Conservation (phyloP, 2,888 invertebrate genomes). For the Rhogogaster chlorosoma region DNA sequence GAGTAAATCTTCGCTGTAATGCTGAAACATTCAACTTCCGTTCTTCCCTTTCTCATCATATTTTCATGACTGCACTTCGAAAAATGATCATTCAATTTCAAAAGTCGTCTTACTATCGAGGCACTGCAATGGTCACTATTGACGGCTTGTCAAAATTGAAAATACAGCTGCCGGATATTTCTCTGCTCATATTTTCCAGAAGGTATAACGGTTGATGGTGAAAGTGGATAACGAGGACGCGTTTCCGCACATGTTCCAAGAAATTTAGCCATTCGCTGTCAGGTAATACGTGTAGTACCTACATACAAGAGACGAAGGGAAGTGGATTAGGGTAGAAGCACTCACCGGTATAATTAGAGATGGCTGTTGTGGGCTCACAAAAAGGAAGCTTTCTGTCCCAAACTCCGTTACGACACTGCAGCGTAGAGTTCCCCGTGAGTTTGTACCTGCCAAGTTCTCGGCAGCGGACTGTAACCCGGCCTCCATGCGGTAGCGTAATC, state of each 20-base stretch:
- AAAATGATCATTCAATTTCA: neutral
- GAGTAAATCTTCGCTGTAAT: neutral
- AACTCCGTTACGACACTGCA: conserved; percentile 90
- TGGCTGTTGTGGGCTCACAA: conserved; percentile 91
- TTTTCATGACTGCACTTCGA: neutral
- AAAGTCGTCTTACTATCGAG: neutral
- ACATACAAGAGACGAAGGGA: neutral
- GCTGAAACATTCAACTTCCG: neutral
- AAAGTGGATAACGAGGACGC: neutral
- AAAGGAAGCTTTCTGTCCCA: conserved; percentile 90
- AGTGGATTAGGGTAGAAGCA: conserved; percentile 40
- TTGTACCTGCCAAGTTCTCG: conserved; percentile 91
- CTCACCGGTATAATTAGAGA: conserved; percentile 91
- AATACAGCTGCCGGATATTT: no score
- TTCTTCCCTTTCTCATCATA: neutral
- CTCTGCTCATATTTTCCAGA: neutral
- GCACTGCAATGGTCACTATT: no score
- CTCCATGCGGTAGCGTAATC: conserved; percentile 84
- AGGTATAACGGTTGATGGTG: neutral
- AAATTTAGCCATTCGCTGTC: neutral
- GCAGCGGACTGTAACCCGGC: conserved; percentile 88
- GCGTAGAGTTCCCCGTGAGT: conserved; percentile 87
- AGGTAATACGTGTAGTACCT: neutral
- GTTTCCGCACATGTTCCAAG: neutral
- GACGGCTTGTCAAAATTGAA: neutral